Evolutionary conservation across 2,888 invertebrate species (phyloP), one percentile per base, ranked within the genome.

Genomic region (Reticulitermes lucifugus): DNA sequence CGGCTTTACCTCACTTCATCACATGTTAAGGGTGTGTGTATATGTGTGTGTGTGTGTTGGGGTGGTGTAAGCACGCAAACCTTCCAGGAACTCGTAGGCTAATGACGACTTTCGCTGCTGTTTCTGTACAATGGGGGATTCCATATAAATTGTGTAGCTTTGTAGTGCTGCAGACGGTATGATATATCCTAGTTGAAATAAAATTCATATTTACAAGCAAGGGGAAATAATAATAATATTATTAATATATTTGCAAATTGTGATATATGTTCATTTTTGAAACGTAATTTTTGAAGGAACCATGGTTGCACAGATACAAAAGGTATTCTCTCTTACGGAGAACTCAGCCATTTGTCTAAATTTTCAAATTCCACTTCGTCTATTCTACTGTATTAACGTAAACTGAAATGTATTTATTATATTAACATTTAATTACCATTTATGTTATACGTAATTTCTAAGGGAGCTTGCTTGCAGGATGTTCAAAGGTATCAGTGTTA

Each of bases 1-100:
- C 21, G 73, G 73, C 41, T 73, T 29, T 73, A 73, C 73, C 73
- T 73, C 73, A 73, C 73, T 21, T 73, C 73, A 73, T 73, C 73
- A 73, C 73, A 73, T 41, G 73, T 73, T 73, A 73, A 73, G 41
- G 18, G 73, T 35, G 73, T 65, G 60, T 60, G 60, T 35, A 4
- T 35, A 4, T 35, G 35, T 35, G 35, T 35, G 35, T 46, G 35
- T 73, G 73, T 73, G 73, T 41, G 73, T 29, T 73, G 73, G 73
- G 73, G 73, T 21, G 41, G 73, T 73, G 4, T 14, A 35, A 41
- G 41, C 73, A 73, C 73, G 73, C 73, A 22, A 73, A 25, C 65
- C 65, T 65, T 35, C 25, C 65, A 65, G n/a, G 35, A 41, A 41
- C 41, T 71, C 10, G 60, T 73, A 73, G 35, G 73, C 73, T 73